phyloP scores from a whole-genome alignment of 2,888 invertebrate species.

The Quadriops clusia region DNA sequence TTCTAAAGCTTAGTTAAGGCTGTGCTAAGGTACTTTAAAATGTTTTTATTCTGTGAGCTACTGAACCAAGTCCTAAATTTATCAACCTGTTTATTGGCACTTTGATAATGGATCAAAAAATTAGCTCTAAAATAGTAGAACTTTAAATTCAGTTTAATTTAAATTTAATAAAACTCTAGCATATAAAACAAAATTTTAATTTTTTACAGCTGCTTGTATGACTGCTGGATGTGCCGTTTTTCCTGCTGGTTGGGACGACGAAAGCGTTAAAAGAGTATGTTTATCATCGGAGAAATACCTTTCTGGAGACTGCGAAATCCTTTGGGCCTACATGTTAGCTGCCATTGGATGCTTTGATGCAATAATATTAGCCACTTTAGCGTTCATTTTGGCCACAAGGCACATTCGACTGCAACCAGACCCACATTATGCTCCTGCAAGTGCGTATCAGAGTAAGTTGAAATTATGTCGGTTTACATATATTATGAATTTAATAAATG shows the following conservation, averaged over 20 bases:
- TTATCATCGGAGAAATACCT: constrained; percentile 69
- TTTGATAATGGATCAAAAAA: too few species aligned
- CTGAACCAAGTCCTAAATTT: too few species aligned
- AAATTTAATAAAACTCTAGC: too few species aligned
- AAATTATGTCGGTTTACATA: constrained; percentile 3
- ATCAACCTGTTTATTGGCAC: too few species aligned
- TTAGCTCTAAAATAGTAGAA: too few species aligned
- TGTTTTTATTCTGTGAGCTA: too few species aligned
- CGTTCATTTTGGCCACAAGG: constrained; percentile 84
- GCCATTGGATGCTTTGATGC: constrained; percentile 83
- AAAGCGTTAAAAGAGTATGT: constrained; percentile 73
- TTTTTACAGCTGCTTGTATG: constrained; percentile 70
- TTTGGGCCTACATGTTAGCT: constrained; percentile 90
- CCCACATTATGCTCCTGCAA: constrained; percentile 55
- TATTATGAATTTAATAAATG: background rate
- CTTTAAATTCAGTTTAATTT: too few species aligned
- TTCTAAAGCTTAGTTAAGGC: too few species aligned
- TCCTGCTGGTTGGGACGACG: constrained; percentile 85
- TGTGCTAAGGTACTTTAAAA: too few species aligned
- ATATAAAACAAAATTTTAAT: too few species aligned
- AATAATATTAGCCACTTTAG: constrained; percentile 73
- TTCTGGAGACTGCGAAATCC: constrained; percentile 74
- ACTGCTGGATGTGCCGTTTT: constrained; percentile 78
- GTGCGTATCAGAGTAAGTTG: constrained; percentile 34
- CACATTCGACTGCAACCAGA: constrained; percentile 79